Conservation (phyloP, 2,113 vertebrate genomes). For the Hiodon alosoides region DNA sequence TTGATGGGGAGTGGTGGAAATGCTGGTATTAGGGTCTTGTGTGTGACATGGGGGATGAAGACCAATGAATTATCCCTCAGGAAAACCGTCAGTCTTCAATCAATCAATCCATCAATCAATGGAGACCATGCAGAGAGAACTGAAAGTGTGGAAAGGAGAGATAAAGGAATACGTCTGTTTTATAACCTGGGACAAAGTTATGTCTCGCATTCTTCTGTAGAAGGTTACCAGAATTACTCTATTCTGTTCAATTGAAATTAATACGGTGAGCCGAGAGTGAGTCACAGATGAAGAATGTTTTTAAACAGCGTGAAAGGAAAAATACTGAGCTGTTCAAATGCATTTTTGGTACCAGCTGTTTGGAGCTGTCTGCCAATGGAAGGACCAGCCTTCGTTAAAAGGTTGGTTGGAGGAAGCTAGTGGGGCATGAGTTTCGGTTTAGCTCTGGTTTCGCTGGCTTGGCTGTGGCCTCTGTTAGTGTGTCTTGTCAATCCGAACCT, state of each 20-base stretch:
- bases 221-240: neutral
- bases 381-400: neutral
- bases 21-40: too few species aligned
- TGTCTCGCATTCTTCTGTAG: neutral
- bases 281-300: constrained; percentile 11
- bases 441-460: neutral
- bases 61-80: too few species aligned
- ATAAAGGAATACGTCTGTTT: neutral
- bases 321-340: constrained; percentile 5
- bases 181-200: neutral
- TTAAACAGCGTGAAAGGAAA: neutral
- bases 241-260: constrained; percentile 1
- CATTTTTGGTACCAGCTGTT: constrained; percentile 7
- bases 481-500: constrained; percentile 14
- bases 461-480: constrained; percentile 4
- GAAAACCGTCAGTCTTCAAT: too few species aligned
- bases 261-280: constrained; percentile 2
- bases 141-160: too few species aligned
- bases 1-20: neutral
- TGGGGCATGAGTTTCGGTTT: neutral
- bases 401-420: neutral
- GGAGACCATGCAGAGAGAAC: too few species aligned
- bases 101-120: too few species aligned
- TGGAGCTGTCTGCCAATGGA: neutral
- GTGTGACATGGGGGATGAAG: too few species aligned